Conservation (phyloP, 2,888 invertebrate species). For the Agrotis puta region DNA sequence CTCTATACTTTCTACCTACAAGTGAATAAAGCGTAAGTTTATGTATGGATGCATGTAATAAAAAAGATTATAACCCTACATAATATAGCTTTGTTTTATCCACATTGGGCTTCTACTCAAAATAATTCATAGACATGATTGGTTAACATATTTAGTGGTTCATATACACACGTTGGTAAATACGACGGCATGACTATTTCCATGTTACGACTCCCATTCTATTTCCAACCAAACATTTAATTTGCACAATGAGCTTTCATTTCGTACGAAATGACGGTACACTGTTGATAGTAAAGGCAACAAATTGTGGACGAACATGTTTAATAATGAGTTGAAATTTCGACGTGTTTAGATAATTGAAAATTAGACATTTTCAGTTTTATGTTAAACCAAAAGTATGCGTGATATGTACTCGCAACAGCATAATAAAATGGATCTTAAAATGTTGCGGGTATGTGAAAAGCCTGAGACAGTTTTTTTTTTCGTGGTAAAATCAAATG, state of each 20-base stretch:
- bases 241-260: constrained; percentile 63
- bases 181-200: constrained; percentile 60
- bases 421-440: no score
- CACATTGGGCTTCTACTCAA: neutral
- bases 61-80: neutral
- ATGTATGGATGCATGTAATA: no score
- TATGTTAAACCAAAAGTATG: no score
- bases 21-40: no score
- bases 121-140: constrained; percentile 24
- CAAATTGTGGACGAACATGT: constrained; percentile 49
- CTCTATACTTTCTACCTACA: no score
- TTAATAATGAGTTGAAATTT: constrained; percentile 46
- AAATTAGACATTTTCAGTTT: neutral
- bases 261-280: constrained; percentile 42
- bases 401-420: no score
- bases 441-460: no score
- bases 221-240: constrained; percentile 64
- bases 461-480: no score
- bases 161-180: constrained; percentile 47
- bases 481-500: no score
- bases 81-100: neutral
- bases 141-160: constrained; percentile 46
- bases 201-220: constrained; percentile 57
- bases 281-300: constrained; percentile 53
- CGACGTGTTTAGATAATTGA: constrained; percentile 38